Base-by-base conservation (phyloP, 1,140 invertebrate genomes). In the Heliconius hewitsoni region DNA sequence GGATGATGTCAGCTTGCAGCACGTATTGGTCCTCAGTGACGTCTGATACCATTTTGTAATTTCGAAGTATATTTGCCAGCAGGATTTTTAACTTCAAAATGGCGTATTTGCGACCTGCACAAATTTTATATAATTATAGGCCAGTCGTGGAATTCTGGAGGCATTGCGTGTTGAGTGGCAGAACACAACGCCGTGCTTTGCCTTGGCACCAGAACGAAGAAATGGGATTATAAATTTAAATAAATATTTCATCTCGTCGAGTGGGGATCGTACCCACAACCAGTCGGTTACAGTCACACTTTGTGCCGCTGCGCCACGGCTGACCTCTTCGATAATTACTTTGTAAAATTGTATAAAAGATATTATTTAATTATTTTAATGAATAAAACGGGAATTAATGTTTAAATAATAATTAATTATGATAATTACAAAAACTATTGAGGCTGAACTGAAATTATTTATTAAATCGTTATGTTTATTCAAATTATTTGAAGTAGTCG, bases 11-110 rank as follows among this genome's bases (percentile, higher is more conserved):
- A 79, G 95, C 97, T 89, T 97, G 96, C 0, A 98, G 95, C 80
- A 96, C 94, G 90, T 97, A 97, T 79, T 98, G 96, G 37, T 96
- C 93, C 80, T 97, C 96, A 77, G 96, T 96, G 11, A 97, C 89
- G 79, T 96, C 95, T 1, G 97, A 97, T 18, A 93, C 93, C 27
- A 97, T 94, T 72, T 96, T 96, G 95, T 97, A 99, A 87, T 98
- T 97, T 50, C 98, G 96, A 73, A 99, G 94, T 46, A 99, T 96
- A 23, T 97, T 98, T 0, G 98, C 97, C 8, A 99, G 94, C 1
- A 98, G 93, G n/a, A 98, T 96, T 91, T 98, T 98, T 78, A 98
- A 95, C 89, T 99, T 98, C 71, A 98, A 94, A 94, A 98, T 96
- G 1, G 98, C 98, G 93, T 98, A 98, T 93, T 97, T 98, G 74